These are phyloP conservation scores for Xestia xanthographa DNA, from an alignment of 2,888 invertebrate genomes.

Conservation along the genomic window DNA sequence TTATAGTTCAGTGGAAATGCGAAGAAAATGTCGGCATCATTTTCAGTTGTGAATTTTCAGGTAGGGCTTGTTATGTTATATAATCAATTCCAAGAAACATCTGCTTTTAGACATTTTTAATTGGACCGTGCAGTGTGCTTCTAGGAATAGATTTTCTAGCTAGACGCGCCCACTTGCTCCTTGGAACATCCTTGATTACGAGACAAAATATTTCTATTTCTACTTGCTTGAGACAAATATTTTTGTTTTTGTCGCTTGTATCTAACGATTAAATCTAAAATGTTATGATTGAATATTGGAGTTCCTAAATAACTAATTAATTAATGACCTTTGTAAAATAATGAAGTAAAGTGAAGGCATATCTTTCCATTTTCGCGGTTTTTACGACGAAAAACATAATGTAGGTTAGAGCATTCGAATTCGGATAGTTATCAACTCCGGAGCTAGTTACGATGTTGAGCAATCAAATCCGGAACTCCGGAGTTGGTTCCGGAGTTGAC, in stretches of 20 bases:
- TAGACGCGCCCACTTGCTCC: conserved; percentile 29
- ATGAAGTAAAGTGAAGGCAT: too few species aligned
- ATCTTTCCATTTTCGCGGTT: too few species aligned
- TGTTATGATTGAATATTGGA: too few species aligned
- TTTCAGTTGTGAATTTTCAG: conserved; percentile 28
- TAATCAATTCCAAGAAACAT: conserved; percentile 39
- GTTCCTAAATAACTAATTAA: too few species aligned
- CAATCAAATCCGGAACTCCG: too few species aligned
- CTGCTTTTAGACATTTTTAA: conserved; percentile 59
- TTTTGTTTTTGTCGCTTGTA: neutral
- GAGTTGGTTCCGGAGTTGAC: too few species aligned
- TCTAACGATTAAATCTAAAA: neutral
- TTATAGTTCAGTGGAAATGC: conserved; percentile 21
- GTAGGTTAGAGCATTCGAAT: too few species aligned
- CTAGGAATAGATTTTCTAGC: conserved; percentile 59
- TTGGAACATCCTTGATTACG: conserved; percentile 36
- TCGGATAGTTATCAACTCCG: too few species aligned
- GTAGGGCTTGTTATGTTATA: conserved; percentile 13
- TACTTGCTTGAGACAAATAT: neutral
- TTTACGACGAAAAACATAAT: too few species aligned
- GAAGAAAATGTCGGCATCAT: conserved; percentile 4
- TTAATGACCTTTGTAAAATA: too few species aligned
- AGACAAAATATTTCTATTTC: neutral
- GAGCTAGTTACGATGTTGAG: too few species aligned
- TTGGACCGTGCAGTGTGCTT: conserved; percentile 51